Evolutionary conservation across 2,113 vertebrate species (phyloP).

Genomic region (Struthio camelus): DNA sequence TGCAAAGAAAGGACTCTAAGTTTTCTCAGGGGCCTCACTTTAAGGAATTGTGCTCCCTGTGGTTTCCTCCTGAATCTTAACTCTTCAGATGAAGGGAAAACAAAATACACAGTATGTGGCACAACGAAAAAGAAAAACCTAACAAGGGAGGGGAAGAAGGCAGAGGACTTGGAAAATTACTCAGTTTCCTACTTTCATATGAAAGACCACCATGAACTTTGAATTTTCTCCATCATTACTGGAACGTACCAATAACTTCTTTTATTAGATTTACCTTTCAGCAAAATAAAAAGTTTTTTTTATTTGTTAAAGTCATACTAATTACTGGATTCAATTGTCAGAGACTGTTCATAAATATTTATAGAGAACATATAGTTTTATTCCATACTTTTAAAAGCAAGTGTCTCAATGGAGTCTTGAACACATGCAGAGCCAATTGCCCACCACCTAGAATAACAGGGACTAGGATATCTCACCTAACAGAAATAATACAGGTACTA

Average conservation of each 20-base stretch:
- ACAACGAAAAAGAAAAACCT: not conserved
- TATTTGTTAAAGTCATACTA: not conserved
- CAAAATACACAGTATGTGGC: not conserved
- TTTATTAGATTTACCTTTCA: not conserved
- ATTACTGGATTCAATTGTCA: not conserved
- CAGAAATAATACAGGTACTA: not conserved
- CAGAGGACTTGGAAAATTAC: not conserved
- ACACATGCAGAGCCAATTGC: not conserved
- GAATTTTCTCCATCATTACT: not conserved
- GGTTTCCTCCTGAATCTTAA: not conserved
- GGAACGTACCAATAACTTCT: not conserved
- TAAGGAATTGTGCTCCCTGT: not conserved
- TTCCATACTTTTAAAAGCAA: not conserved
- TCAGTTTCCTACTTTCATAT: not conserved
- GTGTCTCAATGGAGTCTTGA: not conserved
- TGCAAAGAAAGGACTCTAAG: not conserved
- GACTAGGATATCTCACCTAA: not conserved
- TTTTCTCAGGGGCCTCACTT: not conserved
- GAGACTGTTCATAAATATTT: not conserved
- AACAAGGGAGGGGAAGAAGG: not conserved
- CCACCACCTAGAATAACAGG: not conserved
- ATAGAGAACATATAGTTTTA: not conserved
- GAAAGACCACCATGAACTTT: not conserved
- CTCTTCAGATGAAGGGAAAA: conserved; percentile 2
- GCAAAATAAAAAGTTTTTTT: not conserved